Base-by-base conservation (phyloP, 2,797 vertebrate species). In the Cryptoblepharus egeriae region DNA sequence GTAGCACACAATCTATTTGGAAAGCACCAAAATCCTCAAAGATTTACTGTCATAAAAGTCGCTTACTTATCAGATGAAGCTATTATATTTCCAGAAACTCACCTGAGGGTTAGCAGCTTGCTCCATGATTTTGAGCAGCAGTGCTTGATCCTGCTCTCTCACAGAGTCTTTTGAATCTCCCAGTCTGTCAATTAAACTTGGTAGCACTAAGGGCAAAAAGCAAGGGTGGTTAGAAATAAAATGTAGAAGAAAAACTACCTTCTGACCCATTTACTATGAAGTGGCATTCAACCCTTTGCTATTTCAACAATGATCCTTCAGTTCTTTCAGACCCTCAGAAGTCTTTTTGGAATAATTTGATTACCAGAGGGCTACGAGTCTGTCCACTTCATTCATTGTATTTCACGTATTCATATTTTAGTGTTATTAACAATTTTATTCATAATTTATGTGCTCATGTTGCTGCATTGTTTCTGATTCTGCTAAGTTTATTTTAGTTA, bases 61-160 rank as follows among this genome's bases (percentile, higher is more conserved):
- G 13, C 8, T 16, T 0, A 35, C 45, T 1, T 24, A 2, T 10
- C n/a, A 0, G 0, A 26, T 7, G 11, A 55, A 20, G 6, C 2
- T 2, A 0, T n/a, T 20, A 6, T 10, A n/a, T 64, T 79, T 74
- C n/a, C 18, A 45, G 67, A 3, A 3, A 7, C 30, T 24, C 58
- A 99, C 98, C 98, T 99, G 98, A 64, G 98, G 98, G 60, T 93
- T 97, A 93, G 97, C 95, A 87, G 97, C 96, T 91, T 98, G 97
- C 79, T 99, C 98, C 98, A 99, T 99, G 91, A 99, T 98, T 96
- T 98, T 99, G 63, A 99, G 94, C 92, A 99, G 96, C 94, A 99
- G 93, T 5, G 93, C 95, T 92, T 99, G 98, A 95, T 99, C 98
- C 88, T 99, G 98, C 71, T 99, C 98, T 92, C 98, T 94, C 65